These are phyloP conservation scores for Pelmatolapia mariae DNA, from an alignment of 2,113 vertebrate genomes.

Conservation along the genomic window DNA sequence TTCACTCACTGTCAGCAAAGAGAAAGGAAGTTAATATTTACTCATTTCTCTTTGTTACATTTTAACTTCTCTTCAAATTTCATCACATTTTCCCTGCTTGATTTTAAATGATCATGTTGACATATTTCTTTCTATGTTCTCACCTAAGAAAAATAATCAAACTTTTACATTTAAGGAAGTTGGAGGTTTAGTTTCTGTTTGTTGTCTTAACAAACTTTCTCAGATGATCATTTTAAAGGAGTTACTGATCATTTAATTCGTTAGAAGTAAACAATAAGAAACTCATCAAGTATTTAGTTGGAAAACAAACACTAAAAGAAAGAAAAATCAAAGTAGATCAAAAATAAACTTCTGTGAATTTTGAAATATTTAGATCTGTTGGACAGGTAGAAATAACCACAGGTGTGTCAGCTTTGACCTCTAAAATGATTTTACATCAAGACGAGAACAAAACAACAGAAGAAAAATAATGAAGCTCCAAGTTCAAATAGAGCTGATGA, in stretches of 20 bases:
- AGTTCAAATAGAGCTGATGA: not conserved
- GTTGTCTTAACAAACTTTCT: not conserved
- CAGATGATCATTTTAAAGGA: rapidly evolving
- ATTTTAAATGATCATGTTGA: rapidly evolving
- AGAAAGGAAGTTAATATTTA: rapidly evolving
- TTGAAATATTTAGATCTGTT: not conserved
- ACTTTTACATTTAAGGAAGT: not conserved
- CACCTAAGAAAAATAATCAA: not conserved
- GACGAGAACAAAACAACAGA: rapidly evolving
- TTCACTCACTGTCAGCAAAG: not conserved
- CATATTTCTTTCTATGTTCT: no score
- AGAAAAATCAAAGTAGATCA: rapidly evolving
- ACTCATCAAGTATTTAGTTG: rapidly evolving
- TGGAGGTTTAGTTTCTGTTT: rapidly evolving
- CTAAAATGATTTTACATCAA: rapidly evolving
- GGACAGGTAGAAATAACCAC: rapidly evolving
- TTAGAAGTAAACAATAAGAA: rapidly evolving
- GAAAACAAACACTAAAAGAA: rapidly evolving
- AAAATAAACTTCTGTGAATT: rapidly evolving
- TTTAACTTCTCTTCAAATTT: not conserved
- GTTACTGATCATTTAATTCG: not conserved
- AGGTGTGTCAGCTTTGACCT: not conserved
- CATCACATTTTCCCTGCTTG: rapidly evolving
- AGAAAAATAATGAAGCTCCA: rapidly evolving
- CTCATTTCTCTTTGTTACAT: rapidly evolving